Conservation (phyloP, 2,888 invertebrate species). For the Drosophila antonietae region DNA sequence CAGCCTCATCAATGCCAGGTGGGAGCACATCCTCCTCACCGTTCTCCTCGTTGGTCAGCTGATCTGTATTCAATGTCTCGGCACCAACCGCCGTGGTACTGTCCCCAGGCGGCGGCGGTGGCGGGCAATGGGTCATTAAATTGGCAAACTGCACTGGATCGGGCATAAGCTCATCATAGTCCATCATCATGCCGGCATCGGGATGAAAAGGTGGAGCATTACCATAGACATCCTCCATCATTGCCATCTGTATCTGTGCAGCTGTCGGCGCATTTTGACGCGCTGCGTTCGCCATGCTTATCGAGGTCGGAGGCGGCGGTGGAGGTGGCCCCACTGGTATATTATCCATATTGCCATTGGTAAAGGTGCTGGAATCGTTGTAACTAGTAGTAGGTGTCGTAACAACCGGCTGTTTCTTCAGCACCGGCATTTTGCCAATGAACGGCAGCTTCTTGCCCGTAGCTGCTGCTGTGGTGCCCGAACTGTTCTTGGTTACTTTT, state of each 20-base stretch:
- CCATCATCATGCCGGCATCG: constrained; percentile 83
- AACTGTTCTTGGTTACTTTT: constrained; percentile 47
- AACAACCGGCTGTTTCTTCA: constrained; percentile 85
- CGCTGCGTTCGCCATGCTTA: constrained; percentile 23
- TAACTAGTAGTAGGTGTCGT: constrained; percentile 29
- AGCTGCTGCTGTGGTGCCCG: constrained; percentile 13
- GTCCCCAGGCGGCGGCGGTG: constrained; percentile 82
- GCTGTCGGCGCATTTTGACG: constrained; percentile 72
- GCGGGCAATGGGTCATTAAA: constrained; percentile 83
- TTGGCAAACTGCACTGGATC: constrained; percentile 85
- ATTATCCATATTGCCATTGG: constrained; percentile 46
- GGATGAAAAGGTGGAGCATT: constrained; percentile 84
- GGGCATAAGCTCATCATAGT: constrained; percentile 85
- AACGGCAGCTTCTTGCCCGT: constrained; percentile 91
- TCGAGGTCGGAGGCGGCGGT: constrained; percentile 53
- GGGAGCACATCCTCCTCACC: constrained; percentile 82
- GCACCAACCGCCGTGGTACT: constrained; percentile 25
- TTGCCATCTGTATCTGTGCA: constrained; percentile 82
- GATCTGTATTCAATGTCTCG: constrained; percentile 18
- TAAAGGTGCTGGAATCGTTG: constrained; percentile 38
- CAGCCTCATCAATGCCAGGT: constrained; percentile 84
- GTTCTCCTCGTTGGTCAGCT: constrained; percentile 47
- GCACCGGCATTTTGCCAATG: constrained; percentile 93
- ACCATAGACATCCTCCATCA: constrained; percentile 82
- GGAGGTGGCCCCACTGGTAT: constrained; percentile 49